phyloP scores from a whole-genome alignment of 2,113 vertebrate species.

The Lutjanus erythropterus region DNA sequence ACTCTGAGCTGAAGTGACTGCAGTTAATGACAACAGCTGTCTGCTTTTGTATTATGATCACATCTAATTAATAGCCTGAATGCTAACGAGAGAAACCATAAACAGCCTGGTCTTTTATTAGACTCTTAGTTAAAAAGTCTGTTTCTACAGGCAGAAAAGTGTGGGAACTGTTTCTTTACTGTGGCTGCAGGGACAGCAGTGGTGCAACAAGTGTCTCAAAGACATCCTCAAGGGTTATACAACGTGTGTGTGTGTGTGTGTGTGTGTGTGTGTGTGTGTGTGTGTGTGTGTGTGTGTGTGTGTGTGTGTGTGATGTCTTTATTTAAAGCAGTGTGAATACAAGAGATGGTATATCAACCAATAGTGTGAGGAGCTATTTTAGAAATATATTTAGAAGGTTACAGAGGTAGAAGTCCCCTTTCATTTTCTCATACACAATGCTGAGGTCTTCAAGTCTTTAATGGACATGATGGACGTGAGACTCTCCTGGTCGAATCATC shows the following conservation, averaged over 20 bases:
- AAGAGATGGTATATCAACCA: neutral
- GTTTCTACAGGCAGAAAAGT: too few species aligned
- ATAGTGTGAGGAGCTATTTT: neutral
- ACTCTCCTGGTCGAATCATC: too few species aligned
- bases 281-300: too few species aligned
- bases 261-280: too few species aligned
- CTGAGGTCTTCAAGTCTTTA: too few species aligned
- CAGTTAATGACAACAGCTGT: constrained; percentile 23
- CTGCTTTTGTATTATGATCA: neutral
- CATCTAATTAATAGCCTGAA: neutral
- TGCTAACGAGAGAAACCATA: neutral
- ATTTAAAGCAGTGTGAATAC: neutral
- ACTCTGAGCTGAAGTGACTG: neutral
- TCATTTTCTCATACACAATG: too few species aligned
- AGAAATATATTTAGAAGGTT: too few species aligned
- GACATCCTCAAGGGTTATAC: neutral
- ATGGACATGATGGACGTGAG: too few species aligned
- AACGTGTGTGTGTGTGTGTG: too few species aligned
- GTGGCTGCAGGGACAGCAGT: neutral
- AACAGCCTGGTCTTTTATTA: neutral
- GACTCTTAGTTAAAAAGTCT: neutral
- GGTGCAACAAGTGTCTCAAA: neutral
- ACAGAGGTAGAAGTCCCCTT: too few species aligned
- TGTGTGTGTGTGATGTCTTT: too few species aligned
- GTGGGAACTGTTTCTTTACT: neutral